Evolutionary conservation across 2,888 invertebrate species (phyloP), one percentile per base, ranked within the genome.

Genomic region (Xanthia icteritia): DNA sequence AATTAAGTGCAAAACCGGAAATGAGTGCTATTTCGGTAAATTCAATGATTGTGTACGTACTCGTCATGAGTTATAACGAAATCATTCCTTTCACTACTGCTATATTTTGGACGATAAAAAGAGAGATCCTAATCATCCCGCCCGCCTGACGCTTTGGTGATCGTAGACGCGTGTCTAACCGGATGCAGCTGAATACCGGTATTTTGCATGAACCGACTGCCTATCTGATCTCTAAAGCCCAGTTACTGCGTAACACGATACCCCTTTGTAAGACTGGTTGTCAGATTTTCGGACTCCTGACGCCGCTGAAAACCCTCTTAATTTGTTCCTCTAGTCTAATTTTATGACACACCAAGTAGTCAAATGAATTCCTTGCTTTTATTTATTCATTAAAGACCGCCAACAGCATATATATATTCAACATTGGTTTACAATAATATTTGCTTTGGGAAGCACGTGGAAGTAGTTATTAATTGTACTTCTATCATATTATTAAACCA

Each of bases 1-100:
- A 63, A 60, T 76, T 65, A 39, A 60, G 2, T 51, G 2, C 5
- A n/a, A 9, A 31, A 66, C 58, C 66, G 77, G 60, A 54, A 77
- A 61, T 54, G 5, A 60, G 5, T 60, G 15, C 5, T n/a, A 17
- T 65, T 76, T 60, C 15, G 17, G 76, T 76, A 48, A 65, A 48
- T n/a, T 39, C 4, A 20, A 65, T 39, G n/a, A 20, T 75, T 75
- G 9, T 39, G 45, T 23, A 36, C 45, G 17, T 48, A 58, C 27
- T 48, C 2, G 9, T 65, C 5, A 54, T 36, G 31, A 42, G 17
- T 20, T n/a, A 23, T 63, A 36, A 54, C n/a, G n/a, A 39, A 45
- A 45, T 45, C 1, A 48, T 64, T 76, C 45, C 54, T 76, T 64
- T 63, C n/a, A 64, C 45, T 1, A 27, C 8, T 68, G 36, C 54